These are phyloP conservation scores for Recurvirostra avosetta DNA, from an alignment of 2,113 vertebrate genomes.

Conservation along the genomic window DNA sequence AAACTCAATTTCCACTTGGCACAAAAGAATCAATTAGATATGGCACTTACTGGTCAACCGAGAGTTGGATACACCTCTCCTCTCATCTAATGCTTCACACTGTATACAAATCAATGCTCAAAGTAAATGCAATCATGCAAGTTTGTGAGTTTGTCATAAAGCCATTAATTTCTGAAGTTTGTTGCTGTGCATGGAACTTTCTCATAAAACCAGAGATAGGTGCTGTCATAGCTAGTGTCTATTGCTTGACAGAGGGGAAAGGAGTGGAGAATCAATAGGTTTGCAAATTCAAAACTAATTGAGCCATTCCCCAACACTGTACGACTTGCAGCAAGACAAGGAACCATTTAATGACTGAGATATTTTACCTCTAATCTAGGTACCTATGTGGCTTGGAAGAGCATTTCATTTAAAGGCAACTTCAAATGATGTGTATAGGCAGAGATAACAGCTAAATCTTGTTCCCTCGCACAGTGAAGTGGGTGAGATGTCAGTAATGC, in stretches of 20 bases:
- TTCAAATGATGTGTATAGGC: neutral
- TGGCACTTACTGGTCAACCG: neutral
- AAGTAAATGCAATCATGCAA: neutral
- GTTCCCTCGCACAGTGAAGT: neutral
- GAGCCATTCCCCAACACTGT: neutral
- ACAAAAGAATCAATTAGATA: conserved; percentile 24
- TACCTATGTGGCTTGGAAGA: neutral
- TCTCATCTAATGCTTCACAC: neutral
- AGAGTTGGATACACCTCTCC: neutral
- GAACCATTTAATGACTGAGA: neutral
- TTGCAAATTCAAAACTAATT: neutral
- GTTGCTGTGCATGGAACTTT: neutral
- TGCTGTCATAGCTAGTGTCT: neutral
- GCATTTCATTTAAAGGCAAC: neutral
- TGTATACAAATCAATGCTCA: neutral
- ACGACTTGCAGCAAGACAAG: neutral
- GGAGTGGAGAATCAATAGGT: neutral
- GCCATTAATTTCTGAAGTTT: neutral
- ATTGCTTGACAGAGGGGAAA: neutral
- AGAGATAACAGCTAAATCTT: neutral
- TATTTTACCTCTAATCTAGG: neutral
- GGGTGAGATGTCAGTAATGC: neutral
- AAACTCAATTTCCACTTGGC: conserved; percentile 33
- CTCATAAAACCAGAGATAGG: neutral
- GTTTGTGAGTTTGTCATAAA: neutral